Evolutionary conservation across 1,140 invertebrate genomes (phyloP), one percentile per base, ranked within the genome.

Genomic region (Subanguina moxae): DNA sequence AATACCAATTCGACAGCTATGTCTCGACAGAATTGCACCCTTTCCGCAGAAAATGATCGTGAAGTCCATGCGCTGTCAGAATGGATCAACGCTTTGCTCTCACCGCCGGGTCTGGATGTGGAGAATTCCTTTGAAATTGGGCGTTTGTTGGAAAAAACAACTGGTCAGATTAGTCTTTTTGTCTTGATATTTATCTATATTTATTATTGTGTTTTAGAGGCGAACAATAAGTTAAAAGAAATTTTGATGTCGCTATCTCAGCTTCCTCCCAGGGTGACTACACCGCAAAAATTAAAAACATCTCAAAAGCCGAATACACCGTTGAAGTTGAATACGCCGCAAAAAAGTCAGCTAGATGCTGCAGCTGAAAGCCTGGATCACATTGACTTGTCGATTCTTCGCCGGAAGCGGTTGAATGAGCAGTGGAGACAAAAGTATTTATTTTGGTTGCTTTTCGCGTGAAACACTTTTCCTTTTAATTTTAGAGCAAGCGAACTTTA

Each of bases 401-500:
- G 48, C 3, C n/a, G 17, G 48, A 25, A 52, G n/a, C 23, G n/a
- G 48, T 15, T 52, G n/a, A 52, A 52, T 25, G 48, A 52, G n/a
- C 23, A 21, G 15, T 52, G 48, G 48, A 19, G 48, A 52, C 48
- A 52, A 3, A 52, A 25, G 48, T 52, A 52, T 21, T 15, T 52
- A 45, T 52, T 15, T 5, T 52, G 23, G 3, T 5, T 38, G 32
- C 3, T 3, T 38, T 11, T 38, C 11, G 3, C 3, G 23, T 52
- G 11, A 19, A 52, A 52, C 15, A 15, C 48, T 52, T 52, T 52
- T 7, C 11, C 43, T 45, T 3, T 52, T 7, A 61, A 61, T 25
- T 61, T 43, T 25, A 61, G 58, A 61, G 58, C 58, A 13, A 43
- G 11, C 19, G 38, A 30, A 32, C 8, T 61, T 43, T 61, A 21